phyloP scores from a whole-genome alignment of 2,797 vertebrate species.

The Telmatherina bonti region DNA sequence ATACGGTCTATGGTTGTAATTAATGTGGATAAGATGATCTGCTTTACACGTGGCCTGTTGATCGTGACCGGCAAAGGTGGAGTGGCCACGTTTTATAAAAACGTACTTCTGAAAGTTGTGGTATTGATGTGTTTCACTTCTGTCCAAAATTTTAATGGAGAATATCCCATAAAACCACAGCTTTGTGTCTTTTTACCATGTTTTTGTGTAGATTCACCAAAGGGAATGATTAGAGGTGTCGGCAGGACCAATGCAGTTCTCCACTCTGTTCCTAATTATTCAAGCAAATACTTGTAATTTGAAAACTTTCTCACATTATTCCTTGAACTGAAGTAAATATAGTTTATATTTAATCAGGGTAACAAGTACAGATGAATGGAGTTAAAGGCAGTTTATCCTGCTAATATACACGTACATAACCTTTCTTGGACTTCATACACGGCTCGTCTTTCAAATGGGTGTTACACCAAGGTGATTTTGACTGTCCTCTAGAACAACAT shows the following conservation, averaged over 20 bases:
- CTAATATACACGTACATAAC: neutral
- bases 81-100: too few species aligned
- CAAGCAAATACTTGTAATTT: neutral
- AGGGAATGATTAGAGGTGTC: neutral
- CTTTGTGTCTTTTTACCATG: too few species aligned
- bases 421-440: neutral
- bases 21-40: too few species aligned
- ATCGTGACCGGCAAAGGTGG: too few species aligned
- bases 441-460: neutral
- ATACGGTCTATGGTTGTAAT: too few species aligned
- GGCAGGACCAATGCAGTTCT: neutral
- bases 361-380: neutral
- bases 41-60: too few species aligned
- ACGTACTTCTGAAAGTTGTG: too few species aligned
- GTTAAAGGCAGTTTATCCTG: too few species aligned
- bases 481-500: constrained; percentile 13
- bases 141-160: neutral
- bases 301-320: too few species aligned
- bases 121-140: too few species aligned
- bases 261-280: neutral
- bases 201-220: neutral
- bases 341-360: neutral
- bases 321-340: neutral
- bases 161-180: neutral
- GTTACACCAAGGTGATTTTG: neutral